Percentiles rank a stretch among this genome's conserved stretches.
Conservation (phyloP, 2,113 vertebrate species). For the Gymnocephalus cernua region DNA sequence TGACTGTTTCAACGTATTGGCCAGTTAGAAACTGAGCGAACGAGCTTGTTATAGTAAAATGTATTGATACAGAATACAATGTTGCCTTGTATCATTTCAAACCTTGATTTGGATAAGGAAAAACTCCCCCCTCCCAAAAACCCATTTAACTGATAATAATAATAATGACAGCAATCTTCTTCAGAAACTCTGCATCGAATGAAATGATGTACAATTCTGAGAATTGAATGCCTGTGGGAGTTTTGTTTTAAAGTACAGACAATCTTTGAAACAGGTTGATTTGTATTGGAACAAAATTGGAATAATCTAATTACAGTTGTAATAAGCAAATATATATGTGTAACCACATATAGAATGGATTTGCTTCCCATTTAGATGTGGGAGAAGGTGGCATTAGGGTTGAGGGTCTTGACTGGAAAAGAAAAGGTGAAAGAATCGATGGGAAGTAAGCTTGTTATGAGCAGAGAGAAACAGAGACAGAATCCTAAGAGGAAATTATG, state of each 20-base stretch:
- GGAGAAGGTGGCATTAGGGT: not conserved
- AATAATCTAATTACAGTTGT: not conserved
- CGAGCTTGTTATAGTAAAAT: not conserved
- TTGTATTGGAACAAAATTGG: not conserved
- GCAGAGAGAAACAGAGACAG: conserved; percentile 3
- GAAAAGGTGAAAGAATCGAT: not conserved
- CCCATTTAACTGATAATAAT: not conserved
- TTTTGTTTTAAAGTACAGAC: not conserved
- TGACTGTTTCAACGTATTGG: not conserved
- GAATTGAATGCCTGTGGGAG: not conserved
- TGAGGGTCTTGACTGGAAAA: not conserved
- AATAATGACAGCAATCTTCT: not conserved
- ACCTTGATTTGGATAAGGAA: no score
- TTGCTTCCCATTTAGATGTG: not conserved
- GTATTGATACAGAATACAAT: no score
- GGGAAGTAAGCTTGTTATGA: conserved; percentile 2
- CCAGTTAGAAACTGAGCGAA: not conserved
- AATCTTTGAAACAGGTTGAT: not conserved
- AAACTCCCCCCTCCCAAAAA: no score
- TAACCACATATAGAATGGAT: not conserved
- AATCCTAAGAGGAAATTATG: conserved; percentile 15
- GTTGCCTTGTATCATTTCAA: no score
- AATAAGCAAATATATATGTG: not conserved
- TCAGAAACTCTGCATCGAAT: not conserved
- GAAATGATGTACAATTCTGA: not conserved